Evolutionary conservation across 2,113 vertebrate genomes (phyloP), one percentile per base, ranked within the genome.

Genomic region (Caracal caracal): DNA sequence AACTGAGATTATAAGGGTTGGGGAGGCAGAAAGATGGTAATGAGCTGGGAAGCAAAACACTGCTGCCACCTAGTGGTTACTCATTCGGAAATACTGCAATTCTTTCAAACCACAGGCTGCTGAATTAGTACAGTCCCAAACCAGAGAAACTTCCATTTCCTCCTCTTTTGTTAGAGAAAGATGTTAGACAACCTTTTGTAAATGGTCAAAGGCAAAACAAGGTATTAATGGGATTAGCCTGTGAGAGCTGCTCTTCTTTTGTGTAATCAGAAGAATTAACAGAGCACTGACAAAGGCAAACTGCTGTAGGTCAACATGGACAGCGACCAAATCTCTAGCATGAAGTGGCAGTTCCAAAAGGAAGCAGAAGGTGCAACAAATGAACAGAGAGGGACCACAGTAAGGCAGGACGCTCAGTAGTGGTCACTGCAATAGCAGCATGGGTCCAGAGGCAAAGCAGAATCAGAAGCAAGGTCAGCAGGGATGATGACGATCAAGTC

Each of bases 31-130:
- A 30, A 85, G 80, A 71, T 19, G 47, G 26, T 5, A 24, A 47
- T 30, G 19, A 85, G 49, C 26, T 37, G n/a, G 40, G 19, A 28
- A 63, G 11, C 9, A 56, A 79, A 43, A 51, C 96, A 92, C 47
- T 10, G 63, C 95, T 97, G 98, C 96, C 98, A 93, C 79, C 98
- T 98, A 97, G 96, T 93, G 98, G 95, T 87, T 10, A 11, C 43
- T 92, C 2, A 10, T 16, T 49, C 53, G 79, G 89, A 66, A 84
- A 85, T 43, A 61, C 5, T 40, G 43, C 47, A 53, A n/a, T 83
- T 71, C 33, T 66, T 92, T 78, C 19, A 71, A 89, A 76, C 47
- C n/a, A 19, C 12, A 24, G 10, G 56, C 86, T 56, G 30, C 53
- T 65, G 47, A 70, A 1, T 43, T 86, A 59, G 26, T 15, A 15